phyloP scores from a whole-genome alignment of 2,888 invertebrate genomes.

The Trichopria drosophilae region DNA sequence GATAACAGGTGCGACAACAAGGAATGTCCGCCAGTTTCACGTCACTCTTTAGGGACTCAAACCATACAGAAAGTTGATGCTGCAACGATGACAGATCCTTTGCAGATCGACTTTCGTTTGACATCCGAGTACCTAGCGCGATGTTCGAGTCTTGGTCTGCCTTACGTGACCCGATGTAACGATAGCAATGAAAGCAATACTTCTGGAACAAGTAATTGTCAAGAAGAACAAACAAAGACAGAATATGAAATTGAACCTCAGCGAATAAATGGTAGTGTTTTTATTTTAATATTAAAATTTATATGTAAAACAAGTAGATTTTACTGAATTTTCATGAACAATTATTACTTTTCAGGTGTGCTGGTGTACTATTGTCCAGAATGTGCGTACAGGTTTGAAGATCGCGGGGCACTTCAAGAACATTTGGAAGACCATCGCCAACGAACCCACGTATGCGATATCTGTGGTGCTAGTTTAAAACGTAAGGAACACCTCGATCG shows the following conservation, averaged over 20 bases:
- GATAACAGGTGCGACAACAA: slow-evolving; percentile 53
- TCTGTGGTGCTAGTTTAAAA: slow-evolving; percentile 76
- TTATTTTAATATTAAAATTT: background rate
- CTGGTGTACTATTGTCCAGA: slow-evolving; percentile 54
- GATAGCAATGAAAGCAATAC: slow-evolving; percentile 44
- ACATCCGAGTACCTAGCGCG: slow-evolving; percentile 55
- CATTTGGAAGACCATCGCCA: slow-evolving; percentile 78
- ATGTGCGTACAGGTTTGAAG: slow-evolving; percentile 53
- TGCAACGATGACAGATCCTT: slow-evolving; percentile 56
- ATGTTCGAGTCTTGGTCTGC: slow-evolving; percentile 52
- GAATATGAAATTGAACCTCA: slow-evolving; percentile 53
- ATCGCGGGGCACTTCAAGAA: slow-evolving; percentile 61
- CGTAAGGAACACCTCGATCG: slow-evolving; percentile 78
- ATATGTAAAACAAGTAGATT: background rate
- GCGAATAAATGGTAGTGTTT: slow-evolving; percentile 49
- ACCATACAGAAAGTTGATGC: slow-evolving; percentile 55
- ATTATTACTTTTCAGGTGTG: slow-evolving; percentile 42
- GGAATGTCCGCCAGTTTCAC: slow-evolving; percentile 45
- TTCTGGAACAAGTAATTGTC: slow-evolving; percentile 47
- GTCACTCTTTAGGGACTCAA: slow-evolving; percentile 50
- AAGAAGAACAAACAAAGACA: slow-evolving; percentile 44
- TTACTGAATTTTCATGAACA: slow-evolving; percentile 3
- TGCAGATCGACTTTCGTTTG: slow-evolving; percentile 54
- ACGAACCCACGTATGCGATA: slow-evolving; percentile 72
- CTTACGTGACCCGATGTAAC: slow-evolving; percentile 51